Evolutionary conservation across 2,797 vertebrate genomes (phyloP).

Genomic region (Micrastur ruficollis): DNA sequence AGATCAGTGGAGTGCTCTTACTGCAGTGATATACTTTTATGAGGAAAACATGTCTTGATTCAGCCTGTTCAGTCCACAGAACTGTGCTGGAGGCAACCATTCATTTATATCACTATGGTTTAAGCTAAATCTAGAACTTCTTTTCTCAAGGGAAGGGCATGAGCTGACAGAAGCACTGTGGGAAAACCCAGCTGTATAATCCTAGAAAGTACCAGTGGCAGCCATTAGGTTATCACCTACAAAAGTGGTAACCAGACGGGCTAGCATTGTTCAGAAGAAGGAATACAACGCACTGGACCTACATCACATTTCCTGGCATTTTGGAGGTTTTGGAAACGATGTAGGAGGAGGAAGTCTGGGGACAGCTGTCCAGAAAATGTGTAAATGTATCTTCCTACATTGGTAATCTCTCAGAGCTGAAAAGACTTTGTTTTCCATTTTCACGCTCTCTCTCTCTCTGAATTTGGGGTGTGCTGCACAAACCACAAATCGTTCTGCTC

Average conservation of each 20-base stretch:
- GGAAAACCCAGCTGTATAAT: not conserved
- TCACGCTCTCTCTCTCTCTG: not conserved
- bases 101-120: not conserved
- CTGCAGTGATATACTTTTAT: not conserved
- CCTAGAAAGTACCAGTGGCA: not conserved
- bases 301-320: not conserved
- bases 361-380: not conserved
- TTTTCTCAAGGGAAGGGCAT: not conserved
- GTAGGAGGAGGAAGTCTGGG: not conserved
- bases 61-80: not conserved
- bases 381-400: not conserved
- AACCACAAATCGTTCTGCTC: not conserved
- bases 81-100: fast-evolving
- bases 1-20: not conserved
- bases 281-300: not conserved
- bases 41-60: not conserved
- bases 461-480: not conserved
- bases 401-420: not conserved
- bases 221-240: not conserved
- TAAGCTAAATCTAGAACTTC: not conserved
- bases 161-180: not conserved
- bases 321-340: not conserved
- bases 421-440: not conserved
- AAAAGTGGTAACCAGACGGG: not conserved
- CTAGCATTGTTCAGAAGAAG: not conserved